Conservation (phyloP, 2,113 vertebrate species). For the Leucopsar rothschildi region DNA sequence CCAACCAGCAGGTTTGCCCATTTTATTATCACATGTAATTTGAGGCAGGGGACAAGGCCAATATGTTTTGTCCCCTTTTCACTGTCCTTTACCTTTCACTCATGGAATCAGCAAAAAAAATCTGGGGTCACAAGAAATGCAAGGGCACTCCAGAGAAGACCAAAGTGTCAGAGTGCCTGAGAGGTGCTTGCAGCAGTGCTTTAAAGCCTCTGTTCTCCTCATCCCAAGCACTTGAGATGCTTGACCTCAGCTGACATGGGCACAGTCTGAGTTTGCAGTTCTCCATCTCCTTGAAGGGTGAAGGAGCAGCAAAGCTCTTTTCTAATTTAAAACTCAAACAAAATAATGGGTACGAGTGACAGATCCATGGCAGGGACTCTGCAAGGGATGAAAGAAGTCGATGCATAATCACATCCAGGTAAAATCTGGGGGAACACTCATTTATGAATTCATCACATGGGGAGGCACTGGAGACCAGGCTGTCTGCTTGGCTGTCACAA, state of each 20-base stretch:
- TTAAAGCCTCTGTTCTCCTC: not conserved
- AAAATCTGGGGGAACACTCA: not conserved
- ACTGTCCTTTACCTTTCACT: not conserved
- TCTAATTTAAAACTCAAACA: not conserved
- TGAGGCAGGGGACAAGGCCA: not conserved
- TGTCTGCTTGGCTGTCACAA: not conserved
- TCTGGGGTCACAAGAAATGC: not conserved
- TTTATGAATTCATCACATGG: not conserved
- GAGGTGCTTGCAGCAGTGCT: not conserved
- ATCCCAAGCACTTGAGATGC: not conserved
- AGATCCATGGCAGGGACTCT: not conserved
- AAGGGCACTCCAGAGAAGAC: not conserved
- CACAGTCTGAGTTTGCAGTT: not conserved
- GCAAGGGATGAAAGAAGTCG: not conserved
- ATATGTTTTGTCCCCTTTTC: not conserved
- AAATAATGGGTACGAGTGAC: not conserved
- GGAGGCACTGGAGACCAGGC: not conserved
- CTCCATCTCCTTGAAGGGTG: not conserved
- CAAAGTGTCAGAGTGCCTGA: not conserved
- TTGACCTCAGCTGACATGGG: not conserved
- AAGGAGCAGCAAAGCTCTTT: not conserved
- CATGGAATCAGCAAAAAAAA: not conserved
- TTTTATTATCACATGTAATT: accelerated
- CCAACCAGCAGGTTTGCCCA: not conserved
- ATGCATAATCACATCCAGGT: not conserved